A percentile compares a stretch with the other conserved stretches of the same genome.
Conservation (phyloP, 2,888 invertebrate species). For the Drosophila emarginata region DNA sequence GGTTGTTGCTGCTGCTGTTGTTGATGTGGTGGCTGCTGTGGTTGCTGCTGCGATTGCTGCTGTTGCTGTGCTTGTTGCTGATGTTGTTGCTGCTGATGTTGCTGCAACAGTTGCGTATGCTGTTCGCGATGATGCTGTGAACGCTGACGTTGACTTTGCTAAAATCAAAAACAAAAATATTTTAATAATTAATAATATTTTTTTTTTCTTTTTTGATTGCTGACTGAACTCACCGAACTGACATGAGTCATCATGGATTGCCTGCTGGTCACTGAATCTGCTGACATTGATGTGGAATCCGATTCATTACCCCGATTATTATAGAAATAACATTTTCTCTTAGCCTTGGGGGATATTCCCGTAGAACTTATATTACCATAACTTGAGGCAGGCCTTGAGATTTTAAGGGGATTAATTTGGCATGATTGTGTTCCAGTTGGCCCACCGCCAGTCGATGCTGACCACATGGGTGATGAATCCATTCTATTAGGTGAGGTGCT, state of each 20-base stretch:
- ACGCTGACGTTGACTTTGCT: slow-evolving; percentile 66
- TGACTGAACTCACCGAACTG: slow-evolving; percentile 81
- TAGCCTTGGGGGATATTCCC: slow-evolving; percentile 79
- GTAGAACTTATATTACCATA: slow-evolving; percentile 79
- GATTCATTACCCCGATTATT: slow-evolving; percentile 81
- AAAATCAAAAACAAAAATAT: not conserved
- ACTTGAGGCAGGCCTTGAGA: slow-evolving; percentile 81
- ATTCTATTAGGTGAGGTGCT: slow-evolving; percentile 48
- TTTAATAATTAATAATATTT: no score
- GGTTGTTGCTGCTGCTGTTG: slow-evolving; percentile 51
- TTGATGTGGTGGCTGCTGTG: slow-evolving; percentile 63
- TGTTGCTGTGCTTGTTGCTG: slow-evolving; percentile 44
- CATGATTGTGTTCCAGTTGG: slow-evolving; percentile 79
- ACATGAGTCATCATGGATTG: slow-evolving; percentile 83
- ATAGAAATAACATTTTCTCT: slow-evolving; percentile 78
- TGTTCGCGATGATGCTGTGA: slow-evolving; percentile 45
- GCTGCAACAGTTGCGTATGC: slow-evolving; percentile 48
- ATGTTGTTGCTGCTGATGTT: slow-evolving; percentile 49
- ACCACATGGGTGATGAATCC: slow-evolving; percentile 70
- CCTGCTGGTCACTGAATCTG: slow-evolving; percentile 87
- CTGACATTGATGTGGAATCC: slow-evolving; percentile 86
- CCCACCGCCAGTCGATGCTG: slow-evolving; percentile 18
- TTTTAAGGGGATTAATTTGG: slow-evolving; percentile 81
- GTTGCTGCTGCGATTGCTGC: slow-evolving; percentile 49
- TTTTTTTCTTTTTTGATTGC: not conserved